Percentiles rank a stretch among this genome's conserved stretches.
These are phyloP conservation scores for Xylocampa areola DNA, from an alignment of 2,888 invertebrate species.

Conservation along the genomic window DNA sequence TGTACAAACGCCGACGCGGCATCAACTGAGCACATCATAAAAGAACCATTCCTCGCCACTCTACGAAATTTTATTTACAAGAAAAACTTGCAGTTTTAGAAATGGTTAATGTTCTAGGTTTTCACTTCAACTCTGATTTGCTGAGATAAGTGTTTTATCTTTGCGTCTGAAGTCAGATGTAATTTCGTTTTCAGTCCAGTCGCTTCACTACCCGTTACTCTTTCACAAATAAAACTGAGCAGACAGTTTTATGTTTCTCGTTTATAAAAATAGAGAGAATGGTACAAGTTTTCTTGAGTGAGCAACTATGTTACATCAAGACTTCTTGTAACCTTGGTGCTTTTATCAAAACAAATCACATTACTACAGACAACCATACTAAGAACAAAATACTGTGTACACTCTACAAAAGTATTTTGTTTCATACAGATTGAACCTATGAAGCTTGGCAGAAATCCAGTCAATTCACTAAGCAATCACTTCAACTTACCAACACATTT, in stretches of 20 bases:
- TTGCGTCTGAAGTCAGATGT: conserved; percentile 43
- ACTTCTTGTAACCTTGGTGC: neutral
- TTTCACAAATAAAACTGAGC: conserved; percentile 41
- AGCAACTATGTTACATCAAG: too few relatives aligned
- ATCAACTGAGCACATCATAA: conserved; percentile 55
- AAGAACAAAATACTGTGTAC: conserved; percentile 1
- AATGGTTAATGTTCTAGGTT: conserved; percentile 58
- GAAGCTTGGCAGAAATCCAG: too few relatives aligned
- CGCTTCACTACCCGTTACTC: conserved; percentile 39
- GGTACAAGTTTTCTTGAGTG: conserved; percentile 18
- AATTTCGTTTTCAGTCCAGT: conserved; percentile 48
- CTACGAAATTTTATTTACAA: conserved; percentile 68
- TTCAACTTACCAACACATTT: conserved; percentile 21
- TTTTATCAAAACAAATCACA: neutral
- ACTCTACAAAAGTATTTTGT: too few relatives aligned
- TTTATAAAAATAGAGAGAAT: neutral
- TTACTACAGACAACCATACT: neutral
- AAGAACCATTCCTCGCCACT: conserved; percentile 60
- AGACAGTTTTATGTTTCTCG: conserved; percentile 41
- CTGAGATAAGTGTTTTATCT: conserved; percentile 44
- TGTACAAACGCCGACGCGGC: conserved; percentile 36
- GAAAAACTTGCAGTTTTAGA: conserved; percentile 63
- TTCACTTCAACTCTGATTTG: conserved; percentile 54
- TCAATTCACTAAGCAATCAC: conserved; percentile 1
- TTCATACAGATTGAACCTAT: too few relatives aligned